Percentiles rank a stretch among this genome's conserved stretches.
These are phyloP conservation scores for Carpatolechia fugitivella DNA, from an alignment of 2,888 invertebrate species.

Conservation along the genomic window DNA sequence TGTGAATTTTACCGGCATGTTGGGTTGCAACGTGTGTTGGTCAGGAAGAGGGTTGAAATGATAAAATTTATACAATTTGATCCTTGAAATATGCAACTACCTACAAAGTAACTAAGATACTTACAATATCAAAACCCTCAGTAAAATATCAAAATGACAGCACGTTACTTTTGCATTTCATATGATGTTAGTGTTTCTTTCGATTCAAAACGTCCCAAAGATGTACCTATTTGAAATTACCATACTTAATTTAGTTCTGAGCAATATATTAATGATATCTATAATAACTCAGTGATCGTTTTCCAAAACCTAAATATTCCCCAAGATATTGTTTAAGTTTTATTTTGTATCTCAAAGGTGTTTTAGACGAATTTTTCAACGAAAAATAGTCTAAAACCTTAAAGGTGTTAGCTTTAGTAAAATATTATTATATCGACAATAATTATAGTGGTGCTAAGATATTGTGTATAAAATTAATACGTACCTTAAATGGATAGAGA, in stretches of 20 bases:
- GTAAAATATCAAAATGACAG: no score
- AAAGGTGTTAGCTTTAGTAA: not conserved
- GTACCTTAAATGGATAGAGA: constrained; percentile 5
- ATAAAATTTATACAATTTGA: no score
- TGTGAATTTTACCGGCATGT: no score
- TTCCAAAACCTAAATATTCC: constrained; percentile 33
- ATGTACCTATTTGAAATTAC: constrained; percentile 45
- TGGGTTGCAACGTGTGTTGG: no score
- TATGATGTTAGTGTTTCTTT: not conserved
- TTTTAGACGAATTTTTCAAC: not conserved
- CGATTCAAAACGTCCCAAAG: constrained; percentile 39
- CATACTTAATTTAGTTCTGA: constrained; percentile 33
- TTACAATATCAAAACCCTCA: no score
- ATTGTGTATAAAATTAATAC: constrained; percentile 13
- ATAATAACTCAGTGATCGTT: constrained; percentile 30
- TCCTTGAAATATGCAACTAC: no score
- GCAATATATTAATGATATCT: constrained; percentile 1
- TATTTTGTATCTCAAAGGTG: constrained; percentile 21
- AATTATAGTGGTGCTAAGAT: constrained; percentile 34
- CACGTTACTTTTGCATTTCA: not conserved
- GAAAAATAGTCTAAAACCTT: not conserved
- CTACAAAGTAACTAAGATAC: no score
- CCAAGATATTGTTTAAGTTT: constrained; percentile 26
- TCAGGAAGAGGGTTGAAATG: no score
- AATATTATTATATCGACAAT: constrained; percentile 19